Evolutionary conservation across 2,888 invertebrate species (phyloP), one percentile per base, ranked within the genome.

Genomic region (Meiosimyza decipiens): DNA sequence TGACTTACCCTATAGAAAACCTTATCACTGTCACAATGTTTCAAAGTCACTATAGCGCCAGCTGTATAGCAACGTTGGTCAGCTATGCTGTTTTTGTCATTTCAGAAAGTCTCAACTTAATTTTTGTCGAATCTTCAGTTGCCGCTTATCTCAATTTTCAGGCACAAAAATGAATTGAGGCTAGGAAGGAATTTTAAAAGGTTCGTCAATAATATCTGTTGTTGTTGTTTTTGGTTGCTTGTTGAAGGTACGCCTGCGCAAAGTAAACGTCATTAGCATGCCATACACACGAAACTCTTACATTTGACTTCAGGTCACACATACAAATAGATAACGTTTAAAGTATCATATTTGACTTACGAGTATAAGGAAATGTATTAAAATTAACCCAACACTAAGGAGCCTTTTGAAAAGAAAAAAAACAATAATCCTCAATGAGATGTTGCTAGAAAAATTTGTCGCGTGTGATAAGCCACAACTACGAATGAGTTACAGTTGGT

Each of bases 131-230:
- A 40, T 40, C 40, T 40, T 40, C 18, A 55, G 18, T 55, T 60
- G 22, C 22, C 9, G 60, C 60, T 60, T 60, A 60, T 60, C 60
- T 60, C 40, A 40, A 9, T 50, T 54, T 16, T 55, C 55, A 60
- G 40, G 40, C 40, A 40, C 40, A 63, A 57, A 71, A 78, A 75
- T 79, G 72, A 73, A 74, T 77, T 79, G 78, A 79, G 79, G 75
- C 80, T 40, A 40, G 78, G 78, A 77, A 82, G 84, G 84, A 83
- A 83, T 83, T 82, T 83, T 83, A 83, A 83, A 83, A 83, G 84
- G 83, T 83, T 83, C 81, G 78, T 72, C 71, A 71, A 68, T 65
- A 52, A 69, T 64, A 62, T 59, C 64, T n/a, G 49, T 47, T 22
- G 64, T 22, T 70, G 65, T 40, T 59, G 40, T 64, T 47, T 22